Evolutionary conservation across 35 echinoderm and acorn worm genomes (phyloP).

Genomic region (Ophioderma brevispina): DNA sequence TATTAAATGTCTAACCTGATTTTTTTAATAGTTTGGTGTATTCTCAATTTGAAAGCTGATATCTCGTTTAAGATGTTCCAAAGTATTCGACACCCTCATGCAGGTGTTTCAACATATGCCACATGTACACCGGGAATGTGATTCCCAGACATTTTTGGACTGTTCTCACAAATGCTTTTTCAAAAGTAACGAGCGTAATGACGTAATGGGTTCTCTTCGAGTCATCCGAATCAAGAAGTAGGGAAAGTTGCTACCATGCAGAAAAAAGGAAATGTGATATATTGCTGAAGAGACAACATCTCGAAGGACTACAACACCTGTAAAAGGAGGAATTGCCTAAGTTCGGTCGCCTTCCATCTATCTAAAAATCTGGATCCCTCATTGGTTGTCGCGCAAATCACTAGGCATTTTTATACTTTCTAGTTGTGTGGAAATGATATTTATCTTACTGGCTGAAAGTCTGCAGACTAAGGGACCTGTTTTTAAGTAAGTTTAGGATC

Average conservation of each 20-base stretch:
- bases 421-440: neutral
- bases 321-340: neutral
- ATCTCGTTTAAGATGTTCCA: neutral
- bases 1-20: neutral
- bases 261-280: neutral
- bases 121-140: neutral
- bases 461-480: neutral
- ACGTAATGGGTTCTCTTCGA: neutral
- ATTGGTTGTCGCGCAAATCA: neutral
- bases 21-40: neutral
- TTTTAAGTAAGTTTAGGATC: neutral
- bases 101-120: neutral
- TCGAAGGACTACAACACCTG: neutral
- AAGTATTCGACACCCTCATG: neutral
- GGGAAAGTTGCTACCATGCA: neutral
- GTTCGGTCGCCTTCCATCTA: neutral
- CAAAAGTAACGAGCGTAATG: neutral
- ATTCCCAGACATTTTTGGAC: neutral
- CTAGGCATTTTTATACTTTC: neutral
- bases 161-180: neutral
- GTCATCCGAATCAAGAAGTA: neutral
- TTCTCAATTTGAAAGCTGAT: neutral
- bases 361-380: neutral
- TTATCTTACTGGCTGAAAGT: neutral
- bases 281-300: neutral